Evolutionary conservation across 2,888 invertebrate species (phyloP), one percentile per base, ranked within the genome.

Genomic region (Orthosia cruda): DNA sequence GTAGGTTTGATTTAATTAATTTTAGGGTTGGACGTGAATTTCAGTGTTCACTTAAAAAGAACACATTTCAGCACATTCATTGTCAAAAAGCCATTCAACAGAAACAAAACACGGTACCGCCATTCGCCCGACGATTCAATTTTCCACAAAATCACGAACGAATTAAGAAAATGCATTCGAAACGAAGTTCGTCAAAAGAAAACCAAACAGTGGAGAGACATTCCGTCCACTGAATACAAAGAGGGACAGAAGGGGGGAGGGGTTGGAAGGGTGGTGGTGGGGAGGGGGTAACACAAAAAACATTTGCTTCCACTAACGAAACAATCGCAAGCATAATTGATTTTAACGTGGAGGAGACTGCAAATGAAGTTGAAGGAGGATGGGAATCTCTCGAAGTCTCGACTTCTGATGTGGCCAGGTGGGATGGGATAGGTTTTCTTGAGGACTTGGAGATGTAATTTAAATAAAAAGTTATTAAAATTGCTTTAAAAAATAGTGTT

Each of bases 321-420:
- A 96, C 96, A 96, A 96, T 96, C 92, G 95, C 95, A 91, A 88
- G 93, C 95, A 96, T 96, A 96, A 96, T 96, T 96, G 96, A 96
- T 96, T 96, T 95, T 93, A 95, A 95, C 93, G 94, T 93, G 91
- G 93, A 93, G 90, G 88, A 89, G 92, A 92, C 94, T 95, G 95
- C 92, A 94, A 94, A 95, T 95, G 92, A 93, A 94, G 93, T 92
- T 89, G 90, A 89, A 91, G 86, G 76, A 82, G 80, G 77, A 83
- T 77, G 75, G 78, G 72, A 80, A 77, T 78, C 83, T 83, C 70
- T 83, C 70, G 80, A 80, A 80, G 77, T 79, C 84, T 84, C 73
- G 84, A 81, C 80, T 88, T 72, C 75, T 82, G 75, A 84, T 85
- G 80, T 80, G 78, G 74, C 64, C 80, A 82, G 82, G 87, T 83